Conservation (phyloP, 37 sponge, comb jelly and placozoan genomes). For the Hormiphora californensis region DNA sequence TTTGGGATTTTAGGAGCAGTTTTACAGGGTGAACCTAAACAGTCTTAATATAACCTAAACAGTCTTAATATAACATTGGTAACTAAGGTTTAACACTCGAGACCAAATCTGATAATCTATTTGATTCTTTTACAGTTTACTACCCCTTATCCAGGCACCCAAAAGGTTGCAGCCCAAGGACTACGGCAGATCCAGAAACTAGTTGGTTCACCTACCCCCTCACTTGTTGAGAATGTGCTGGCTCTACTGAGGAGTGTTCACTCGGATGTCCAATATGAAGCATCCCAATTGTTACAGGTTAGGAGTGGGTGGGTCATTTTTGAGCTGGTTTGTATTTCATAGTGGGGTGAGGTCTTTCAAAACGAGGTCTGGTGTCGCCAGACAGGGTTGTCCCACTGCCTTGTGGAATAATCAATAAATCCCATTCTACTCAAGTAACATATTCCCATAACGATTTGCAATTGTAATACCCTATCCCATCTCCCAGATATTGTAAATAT, state of each 20-base stretch:
- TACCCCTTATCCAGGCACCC: background rate
- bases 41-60: background rate
- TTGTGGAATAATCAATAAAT: too few species aligned
- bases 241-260: slow-evolving; percentile 76
- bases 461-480: too few species aligned
- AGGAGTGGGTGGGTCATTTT: too few species aligned
- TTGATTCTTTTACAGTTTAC: background rate
- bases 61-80: background rate
- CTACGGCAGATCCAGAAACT: slow-evolving; percentile 59
- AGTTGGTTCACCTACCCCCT: slow-evolving; percentile 72
- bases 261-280: slow-evolving; percentile 83
- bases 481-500: too few species aligned
- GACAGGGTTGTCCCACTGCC: too few species aligned
- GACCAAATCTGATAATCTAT: too few species aligned
- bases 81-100: background rate
- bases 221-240: slow-evolving; percentile 81
- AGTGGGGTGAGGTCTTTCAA: too few species aligned
- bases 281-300: slow-evolving; percentile 1
- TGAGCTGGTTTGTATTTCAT: too few species aligned
- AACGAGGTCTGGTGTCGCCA: too few species aligned
- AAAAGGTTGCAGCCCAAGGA: slow-evolving; percentile 14
- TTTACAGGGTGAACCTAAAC: background rate
- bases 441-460: too few species aligned
- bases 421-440: too few species aligned
- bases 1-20: background rate